Percentiles rank a stretch among this genome's conserved stretches.
Conservation (phyloP, 2,888 invertebrate genomes). For the Synergus japonicus region DNA sequence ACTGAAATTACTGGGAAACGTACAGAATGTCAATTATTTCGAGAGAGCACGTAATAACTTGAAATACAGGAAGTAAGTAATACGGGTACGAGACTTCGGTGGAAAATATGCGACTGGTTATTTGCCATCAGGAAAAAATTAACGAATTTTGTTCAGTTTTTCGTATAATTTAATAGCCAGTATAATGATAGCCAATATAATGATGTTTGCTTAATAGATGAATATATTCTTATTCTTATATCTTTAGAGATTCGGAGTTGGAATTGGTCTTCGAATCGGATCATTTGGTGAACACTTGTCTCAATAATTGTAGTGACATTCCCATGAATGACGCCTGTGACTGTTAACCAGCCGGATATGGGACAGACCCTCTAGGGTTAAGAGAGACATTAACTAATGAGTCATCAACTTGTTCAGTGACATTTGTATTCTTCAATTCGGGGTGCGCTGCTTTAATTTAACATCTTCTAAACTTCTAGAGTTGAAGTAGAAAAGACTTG, state of each 20-base stretch:
- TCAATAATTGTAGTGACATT: not conserved
- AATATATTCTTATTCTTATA: no score
- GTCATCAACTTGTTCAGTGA: conserved; percentile 27
- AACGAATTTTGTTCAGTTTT: not conserved
- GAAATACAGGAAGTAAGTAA: conserved; percentile 28
- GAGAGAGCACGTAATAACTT: conserved; percentile 29
- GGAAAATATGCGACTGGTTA: not conserved
- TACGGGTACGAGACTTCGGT: not conserved
- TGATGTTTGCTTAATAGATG: not conserved
- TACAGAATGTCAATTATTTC: conserved; percentile 34
- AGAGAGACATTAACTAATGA: conserved; percentile 33
- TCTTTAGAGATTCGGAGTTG: no score
- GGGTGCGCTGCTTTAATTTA: not conserved
- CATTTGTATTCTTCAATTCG: conserved; percentile 29
- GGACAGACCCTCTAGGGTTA: conserved; percentile 36
- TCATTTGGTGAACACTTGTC: conserved; percentile 5
- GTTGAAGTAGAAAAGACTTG: not conserved
- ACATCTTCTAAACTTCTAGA: not conserved
- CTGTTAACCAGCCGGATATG: conserved; percentile 19
- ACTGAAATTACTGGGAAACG: conserved; percentile 30
- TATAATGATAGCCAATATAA: not conserved
- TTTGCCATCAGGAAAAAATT: not conserved
- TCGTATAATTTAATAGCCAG: not conserved
- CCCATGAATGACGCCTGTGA: conserved; percentile 4
- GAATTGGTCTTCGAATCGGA: not conserved